Evolutionary conservation across 2,113 vertebrate genomes (phyloP).

Genomic region (Eubucco bourcierii): DNA sequence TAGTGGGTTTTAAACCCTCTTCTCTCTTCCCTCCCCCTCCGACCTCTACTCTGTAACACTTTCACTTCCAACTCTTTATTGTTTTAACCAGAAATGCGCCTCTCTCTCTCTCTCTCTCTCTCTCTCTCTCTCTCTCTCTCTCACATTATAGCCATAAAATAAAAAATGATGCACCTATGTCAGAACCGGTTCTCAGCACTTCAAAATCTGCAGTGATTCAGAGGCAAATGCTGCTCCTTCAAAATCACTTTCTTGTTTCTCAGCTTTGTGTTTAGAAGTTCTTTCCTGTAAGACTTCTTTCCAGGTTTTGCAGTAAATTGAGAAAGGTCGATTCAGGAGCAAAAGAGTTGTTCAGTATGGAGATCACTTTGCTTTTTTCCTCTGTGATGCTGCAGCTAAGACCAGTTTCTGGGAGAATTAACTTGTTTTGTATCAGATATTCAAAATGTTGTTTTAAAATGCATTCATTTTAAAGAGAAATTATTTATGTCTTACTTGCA

Average conservation of each 20-base stretch:
- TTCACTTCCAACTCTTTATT: not conserved
- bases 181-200: not conserved
- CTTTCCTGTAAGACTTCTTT: not conserved
- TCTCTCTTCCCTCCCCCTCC: not conserved
- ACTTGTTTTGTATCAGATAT: not conserved
- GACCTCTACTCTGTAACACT: not conserved
- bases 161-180: not conserved
- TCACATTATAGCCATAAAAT: not conserved
- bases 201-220: not conserved
- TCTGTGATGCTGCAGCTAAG: not conserved
- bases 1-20: not conserved
- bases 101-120: too few species aligned
- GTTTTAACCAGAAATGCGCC: not conserved
- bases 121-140: too few species aligned
- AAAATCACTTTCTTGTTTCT: not conserved
- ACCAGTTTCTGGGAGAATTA: not conserved
- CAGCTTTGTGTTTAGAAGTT: not conserved
- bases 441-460: not conserved
- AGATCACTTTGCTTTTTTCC: not conserved
- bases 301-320: not conserved
- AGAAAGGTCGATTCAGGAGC: not conserved
- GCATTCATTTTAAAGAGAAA: not conserved
- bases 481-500: not conserved
- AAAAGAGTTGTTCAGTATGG: not conserved
- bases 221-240: not conserved